Evolutionary conservation across 1,140 invertebrate genomes (phyloP), one percentile per base, ranked within the genome.

Genomic region (Trissolcus basalis): DNA sequence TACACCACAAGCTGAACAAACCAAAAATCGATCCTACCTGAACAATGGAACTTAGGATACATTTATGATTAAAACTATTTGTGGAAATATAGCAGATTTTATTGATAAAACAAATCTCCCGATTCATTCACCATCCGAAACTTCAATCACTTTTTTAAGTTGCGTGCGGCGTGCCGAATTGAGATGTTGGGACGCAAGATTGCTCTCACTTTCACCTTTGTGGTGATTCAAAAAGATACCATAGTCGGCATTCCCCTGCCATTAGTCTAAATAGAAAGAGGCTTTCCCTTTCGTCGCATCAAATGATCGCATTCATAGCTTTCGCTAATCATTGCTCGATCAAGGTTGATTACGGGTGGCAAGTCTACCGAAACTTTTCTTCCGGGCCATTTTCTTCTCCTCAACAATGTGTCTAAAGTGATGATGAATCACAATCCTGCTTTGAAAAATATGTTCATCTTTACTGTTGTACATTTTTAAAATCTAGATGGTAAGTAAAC

Each of bases 281-380:
- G 77, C 76, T 82, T 82, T 82, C 76, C 55, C 71, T 81, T 79
- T 78, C 74, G 41, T 75, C 35, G 44, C 56, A 55, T 72, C 69
- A 72, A 68, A 69, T 39, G 36, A 39, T 39, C 9, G 2, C 1
- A 9, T 48, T 71, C 63, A 45, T 75, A 71, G 71, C 71, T 75
- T 79, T 79, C 71, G 77, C 71, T 72, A 74, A 79, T 79, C 71
- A 71, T 58, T 70, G 68, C 59, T 45, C 63, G 55, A 79, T 79
- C 61, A 69, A 60, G 51, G 36, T 32, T 61, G 51, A 71, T 63
- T 70, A 55, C 12, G 43, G 14, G 11, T 67, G 35, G 47, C 32
- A 64, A 72, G 15, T 53, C 7, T 16, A 13, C 4, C 12, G 12
- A 47, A 55, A 35, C 44, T 63, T 58, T 63, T 48, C 16, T 33